Evolutionary conservation across 2,888 invertebrate species (phyloP).

Genomic region (Parasteatoda lunata): DNA sequence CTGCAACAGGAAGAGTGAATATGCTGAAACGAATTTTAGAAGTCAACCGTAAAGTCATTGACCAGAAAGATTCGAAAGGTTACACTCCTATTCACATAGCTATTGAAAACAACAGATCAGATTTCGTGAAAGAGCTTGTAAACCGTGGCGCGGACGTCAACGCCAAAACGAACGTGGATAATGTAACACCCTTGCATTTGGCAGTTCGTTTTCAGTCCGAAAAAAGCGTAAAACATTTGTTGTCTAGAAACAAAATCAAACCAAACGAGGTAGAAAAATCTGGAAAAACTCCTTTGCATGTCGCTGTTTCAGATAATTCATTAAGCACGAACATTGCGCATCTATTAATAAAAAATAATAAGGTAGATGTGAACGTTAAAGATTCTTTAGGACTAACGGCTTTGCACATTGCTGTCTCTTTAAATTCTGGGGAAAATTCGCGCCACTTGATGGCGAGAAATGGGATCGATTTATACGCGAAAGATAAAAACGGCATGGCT

Average conservation of each 20-base stretch:
- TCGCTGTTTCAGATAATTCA: background rate
- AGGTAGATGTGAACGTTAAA: background rate
- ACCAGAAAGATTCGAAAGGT: background rate
- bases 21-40: background rate
- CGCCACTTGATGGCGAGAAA: no score
- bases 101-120: background rate
- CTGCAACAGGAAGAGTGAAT: no score
- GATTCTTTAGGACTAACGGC: background rate
- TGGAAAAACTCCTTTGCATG: background rate
- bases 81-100: background rate
- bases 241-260: background rate
- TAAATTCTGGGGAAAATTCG: no score
- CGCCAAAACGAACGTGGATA: background rate
- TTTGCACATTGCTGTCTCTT: no score
- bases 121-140: background rate
- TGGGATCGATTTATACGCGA: no score
- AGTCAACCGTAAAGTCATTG: background rate
- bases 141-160: background rate
- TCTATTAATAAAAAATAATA: background rate
- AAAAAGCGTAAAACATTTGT: background rate
- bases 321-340: background rate
- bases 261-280: background rate
- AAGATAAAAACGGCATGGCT: no score
- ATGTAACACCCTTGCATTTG: background rate
- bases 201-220: background rate